These are phyloP conservation scores for Amblyjoppa proteus DNA, from an alignment of 2,888 invertebrate species.

Conservation along the genomic window DNA sequence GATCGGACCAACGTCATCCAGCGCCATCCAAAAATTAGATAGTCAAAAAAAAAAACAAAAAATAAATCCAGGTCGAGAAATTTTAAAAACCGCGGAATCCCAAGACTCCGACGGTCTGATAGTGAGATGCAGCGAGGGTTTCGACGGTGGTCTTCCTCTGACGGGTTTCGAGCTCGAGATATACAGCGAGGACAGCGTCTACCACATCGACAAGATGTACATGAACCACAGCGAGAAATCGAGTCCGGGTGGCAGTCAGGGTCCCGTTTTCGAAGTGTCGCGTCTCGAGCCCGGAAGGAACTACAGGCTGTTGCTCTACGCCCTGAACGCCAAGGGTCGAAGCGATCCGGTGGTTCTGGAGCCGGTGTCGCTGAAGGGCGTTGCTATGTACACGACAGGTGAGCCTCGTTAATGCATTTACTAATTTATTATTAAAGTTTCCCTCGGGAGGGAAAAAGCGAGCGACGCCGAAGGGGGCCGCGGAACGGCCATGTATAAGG, in stretches of 20 bases:
- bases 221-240: constrained; percentile 79
- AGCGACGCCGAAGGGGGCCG: background rate
- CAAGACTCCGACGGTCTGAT: constrained; percentile 90
- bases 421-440: constrained; percentile 19
- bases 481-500: background rate
- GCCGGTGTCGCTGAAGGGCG: constrained; percentile 93
- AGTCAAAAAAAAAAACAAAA: constrained; percentile 11
- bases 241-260: constrained; percentile 59
- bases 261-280: constrained; percentile 89
- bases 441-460: background rate
- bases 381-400: constrained; percentile 88
- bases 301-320: constrained; percentile 93
- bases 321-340: constrained; percentile 94
- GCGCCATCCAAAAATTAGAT: background rate
- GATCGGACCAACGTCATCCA: no score
- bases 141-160: constrained; percentile 95
- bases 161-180: constrained; percentile 85
- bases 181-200: constrained; percentile 81
- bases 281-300: constrained; percentile 91
- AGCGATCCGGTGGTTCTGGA: constrained; percentile 94
- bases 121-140: constrained; percentile 95
- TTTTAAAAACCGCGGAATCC: constrained; percentile 79
- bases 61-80: constrained; percentile 77
- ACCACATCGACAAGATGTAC: constrained; percentile 79
- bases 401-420: constrained; percentile 66